phyloP scores from a whole-genome alignment of 1,140 invertebrate genomes.

The Tetraneura akinire region DNA sequence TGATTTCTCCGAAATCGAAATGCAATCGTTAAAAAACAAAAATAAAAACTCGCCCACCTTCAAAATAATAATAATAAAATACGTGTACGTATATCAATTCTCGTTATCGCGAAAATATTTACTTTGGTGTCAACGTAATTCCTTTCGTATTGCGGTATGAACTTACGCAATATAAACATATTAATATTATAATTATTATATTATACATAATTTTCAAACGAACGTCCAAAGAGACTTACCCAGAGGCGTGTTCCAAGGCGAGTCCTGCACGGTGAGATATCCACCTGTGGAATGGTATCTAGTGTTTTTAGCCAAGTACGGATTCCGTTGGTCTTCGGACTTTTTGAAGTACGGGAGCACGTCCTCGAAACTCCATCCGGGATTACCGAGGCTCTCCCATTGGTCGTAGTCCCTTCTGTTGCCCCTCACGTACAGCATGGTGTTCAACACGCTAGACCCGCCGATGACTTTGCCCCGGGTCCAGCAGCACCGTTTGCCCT shows the following conservation, averaged over 20 bases:
- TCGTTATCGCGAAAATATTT: no score
- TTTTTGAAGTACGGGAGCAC: constrained; percentile 87
- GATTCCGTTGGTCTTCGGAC: constrained; percentile 80
- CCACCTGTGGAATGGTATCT: constrained; percentile 75
- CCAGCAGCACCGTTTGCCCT: constrained; percentile 78
- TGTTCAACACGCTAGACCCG: constrained; percentile 83
- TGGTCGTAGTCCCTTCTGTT: constrained; percentile 87
- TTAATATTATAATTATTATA: no score
- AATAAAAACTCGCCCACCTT: not conserved
- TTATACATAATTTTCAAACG: not conserved
- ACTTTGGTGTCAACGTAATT: no score
- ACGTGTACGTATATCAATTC: no score
- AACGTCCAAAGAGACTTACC: constrained; percentile 58
- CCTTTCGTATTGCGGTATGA: no score
- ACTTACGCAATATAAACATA: no score
- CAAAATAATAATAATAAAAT: no score
- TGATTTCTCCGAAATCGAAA: not conserved
- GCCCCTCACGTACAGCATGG: constrained; percentile 90
- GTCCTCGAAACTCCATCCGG: constrained; percentile 86
- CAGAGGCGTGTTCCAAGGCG: constrained; percentile 77
- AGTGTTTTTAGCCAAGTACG: constrained; percentile 72
- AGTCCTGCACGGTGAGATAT: constrained; percentile 77
- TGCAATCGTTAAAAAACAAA: not conserved
- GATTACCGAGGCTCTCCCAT: constrained; percentile 85
- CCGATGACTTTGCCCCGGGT: constrained; percentile 73